phyloP scores from a whole-genome alignment of 2,888 invertebrate genomes.

The Caenorhabditis becei region DNA sequence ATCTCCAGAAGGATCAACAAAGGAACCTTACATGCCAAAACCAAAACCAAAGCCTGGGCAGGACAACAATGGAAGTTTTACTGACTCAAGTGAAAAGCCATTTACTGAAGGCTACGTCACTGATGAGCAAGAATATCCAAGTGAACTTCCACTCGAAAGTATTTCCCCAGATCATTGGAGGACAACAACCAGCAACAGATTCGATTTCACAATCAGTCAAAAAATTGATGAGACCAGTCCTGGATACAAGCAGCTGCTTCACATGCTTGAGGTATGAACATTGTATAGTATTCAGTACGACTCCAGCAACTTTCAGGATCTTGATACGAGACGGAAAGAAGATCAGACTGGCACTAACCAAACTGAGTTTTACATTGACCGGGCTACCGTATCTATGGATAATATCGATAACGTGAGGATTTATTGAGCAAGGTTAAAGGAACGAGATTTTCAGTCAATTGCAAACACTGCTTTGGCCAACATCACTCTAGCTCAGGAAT shows the following conservation, averaged over 20 bases:
- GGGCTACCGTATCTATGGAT: slow-evolving; percentile 31
- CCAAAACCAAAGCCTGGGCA: slow-evolving; percentile 38
- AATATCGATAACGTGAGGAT: slow-evolving; percentile 38
- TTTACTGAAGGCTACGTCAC: slow-evolving; percentile 3
- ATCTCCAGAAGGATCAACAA: slow-evolving; percentile 37
- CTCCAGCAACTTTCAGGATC: slow-evolving; percentile 36
- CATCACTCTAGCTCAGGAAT: slow-evolving; percentile 38
- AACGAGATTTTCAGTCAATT: slow-evolving; percentile 35
- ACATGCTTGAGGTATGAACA: slow-evolving; percentile 39
- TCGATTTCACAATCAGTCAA: slow-evolving; percentile 47
- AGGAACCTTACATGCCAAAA: slow-evolving; percentile 51
- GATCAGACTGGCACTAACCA: slow-evolving; percentile 1
- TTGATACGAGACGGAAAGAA: slow-evolving; percentile 28
- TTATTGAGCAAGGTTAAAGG: background rate
- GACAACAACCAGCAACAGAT: slow-evolving; percentile 19
- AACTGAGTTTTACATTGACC: slow-evolving; percentile 21
- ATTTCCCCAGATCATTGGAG: slow-evolving; percentile 47
- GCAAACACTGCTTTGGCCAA: slow-evolving; percentile 31
- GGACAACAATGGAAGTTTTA: background rate
- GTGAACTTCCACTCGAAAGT: slow-evolving; percentile 30
- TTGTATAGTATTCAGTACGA: background rate
- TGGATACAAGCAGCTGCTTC: slow-evolving; percentile 40
- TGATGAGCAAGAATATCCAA: slow-evolving; percentile 13
- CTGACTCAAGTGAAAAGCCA: slow-evolving; percentile 12
- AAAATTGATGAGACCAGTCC: slow-evolving; percentile 49